These are phyloP conservation scores for Lithobius niger DNA, from an alignment of 1,140 invertebrate genomes.

Conservation along the genomic window DNA sequence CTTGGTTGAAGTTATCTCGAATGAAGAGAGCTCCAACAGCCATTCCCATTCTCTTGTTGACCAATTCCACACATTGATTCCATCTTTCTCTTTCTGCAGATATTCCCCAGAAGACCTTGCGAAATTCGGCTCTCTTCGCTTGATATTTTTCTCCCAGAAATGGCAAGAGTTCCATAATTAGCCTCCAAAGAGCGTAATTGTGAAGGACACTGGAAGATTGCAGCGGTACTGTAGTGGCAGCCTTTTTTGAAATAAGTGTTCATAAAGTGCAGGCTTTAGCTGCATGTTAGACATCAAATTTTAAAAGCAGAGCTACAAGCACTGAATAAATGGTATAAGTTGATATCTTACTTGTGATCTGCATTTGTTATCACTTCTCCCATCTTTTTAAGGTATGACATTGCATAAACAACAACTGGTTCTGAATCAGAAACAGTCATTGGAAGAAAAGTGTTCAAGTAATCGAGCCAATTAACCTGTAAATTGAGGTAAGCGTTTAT, in stretches of 20 bases:
- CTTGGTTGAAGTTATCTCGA: conserved; percentile 64
- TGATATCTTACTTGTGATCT: conserved; percentile 43
- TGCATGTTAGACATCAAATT: too few relatives aligned
- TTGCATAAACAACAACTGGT: conserved; percentile 60
- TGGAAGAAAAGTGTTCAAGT: conserved; percentile 53
- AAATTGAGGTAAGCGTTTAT: conserved; percentile 15
- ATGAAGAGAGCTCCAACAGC: conserved; percentile 69
- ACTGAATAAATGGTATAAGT: not conserved
- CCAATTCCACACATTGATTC: conserved; percentile 73
- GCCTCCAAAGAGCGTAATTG: conserved; percentile 70
- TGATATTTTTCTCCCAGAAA: conserved; percentile 72
- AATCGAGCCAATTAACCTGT: conserved; percentile 57
- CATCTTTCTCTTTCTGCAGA: conserved; percentile 57
- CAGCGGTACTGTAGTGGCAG: too few relatives aligned
- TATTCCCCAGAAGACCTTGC: conserved; percentile 63
- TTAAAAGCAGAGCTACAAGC: too few relatives aligned
- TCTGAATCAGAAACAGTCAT: conserved; percentile 49
- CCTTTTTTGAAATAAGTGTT: too few relatives aligned
- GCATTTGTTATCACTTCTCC: conserved; percentile 51
- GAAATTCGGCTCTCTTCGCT: conserved; percentile 57
- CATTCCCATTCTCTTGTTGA: conserved; percentile 69
- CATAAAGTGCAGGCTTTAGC: too few relatives aligned
- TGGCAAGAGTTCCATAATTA: conserved; percentile 61
- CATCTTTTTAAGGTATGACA: conserved; percentile 63
- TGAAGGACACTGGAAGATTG: conserved; percentile 52